phyloP scores from a whole-genome alignment of 2,113 vertebrate species.

The Dasyornis broadbenti region DNA sequence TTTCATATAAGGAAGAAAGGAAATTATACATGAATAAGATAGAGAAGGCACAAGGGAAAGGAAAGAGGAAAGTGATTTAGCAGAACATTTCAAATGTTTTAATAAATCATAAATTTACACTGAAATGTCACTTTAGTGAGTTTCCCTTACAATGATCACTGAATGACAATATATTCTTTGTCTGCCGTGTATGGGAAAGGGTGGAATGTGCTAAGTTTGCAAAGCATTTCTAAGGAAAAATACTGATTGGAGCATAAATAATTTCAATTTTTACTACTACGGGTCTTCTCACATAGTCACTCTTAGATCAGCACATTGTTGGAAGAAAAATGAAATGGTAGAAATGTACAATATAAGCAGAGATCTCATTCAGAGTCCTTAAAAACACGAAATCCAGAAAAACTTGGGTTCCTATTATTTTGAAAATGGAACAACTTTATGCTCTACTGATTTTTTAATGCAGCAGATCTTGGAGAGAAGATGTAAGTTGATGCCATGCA shows the following conservation, averaged over 20 bases:
- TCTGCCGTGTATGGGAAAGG: not conserved
- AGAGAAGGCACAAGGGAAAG: conserved; percentile 4
- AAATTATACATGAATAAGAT: not conserved
- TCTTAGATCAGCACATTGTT: not conserved
- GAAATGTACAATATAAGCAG: not conserved
- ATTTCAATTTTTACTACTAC: not conserved
- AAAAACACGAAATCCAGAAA: conserved; percentile 14
- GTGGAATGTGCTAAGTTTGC: not conserved
- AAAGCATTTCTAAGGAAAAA: not conserved
- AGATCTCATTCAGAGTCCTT: not conserved
- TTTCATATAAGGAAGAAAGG: not conserved
- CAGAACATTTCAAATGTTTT: conserved; percentile 1
- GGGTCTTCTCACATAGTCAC: not conserved
- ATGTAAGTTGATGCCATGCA: conserved; percentile 33
- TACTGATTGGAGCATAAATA: not conserved
- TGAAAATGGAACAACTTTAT: conserved; percentile 29
- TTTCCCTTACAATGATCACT: not conserved
- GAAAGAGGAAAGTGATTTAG: not conserved
- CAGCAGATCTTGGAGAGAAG: conserved; percentile 35
- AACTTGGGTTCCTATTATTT: not conserved
- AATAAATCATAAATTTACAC: conserved; percentile 40
- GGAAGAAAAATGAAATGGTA: not conserved
- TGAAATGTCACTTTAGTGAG: not conserved
- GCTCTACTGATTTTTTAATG: conserved; percentile 52
- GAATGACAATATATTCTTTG: not conserved